Base-by-base conservation (phyloP, 2,113 vertebrate species). In the Hucho hucho region DNA sequence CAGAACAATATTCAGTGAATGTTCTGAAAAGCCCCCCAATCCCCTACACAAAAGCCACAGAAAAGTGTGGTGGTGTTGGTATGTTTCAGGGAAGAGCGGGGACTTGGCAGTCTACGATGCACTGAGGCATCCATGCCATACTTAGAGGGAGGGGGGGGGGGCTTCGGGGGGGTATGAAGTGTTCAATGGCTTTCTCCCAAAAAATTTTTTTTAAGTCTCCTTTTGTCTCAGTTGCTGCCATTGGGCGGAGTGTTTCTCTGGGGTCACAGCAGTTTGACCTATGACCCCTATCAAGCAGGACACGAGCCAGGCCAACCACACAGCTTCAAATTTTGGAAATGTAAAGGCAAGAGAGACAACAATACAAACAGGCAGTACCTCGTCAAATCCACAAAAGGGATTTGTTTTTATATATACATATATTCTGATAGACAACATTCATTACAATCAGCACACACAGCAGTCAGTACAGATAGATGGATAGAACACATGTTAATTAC, bases 1-100 rank as follows among this genome's bases (percentile, higher is more conserved):
- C 91, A 96, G 93, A 18, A 53, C 1, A 96, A 95, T 95, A 95
- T 95, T 95, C 92, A 95, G 89, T 95, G 94, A 94, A 95, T 89
- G 92, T 92, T 94, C 66, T 92, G 91, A 94, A 49, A 94, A 94
- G 91, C 93, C 89, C 93, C 95, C 93, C 32, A n/a, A n/a, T n/a
- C 29, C 28, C 29, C 13, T 5, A 1, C 94, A 77, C 76, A 83
- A 93, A 93, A 94, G 93, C 93, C 93, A 93, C 79, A 93, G 92
- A 86, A 95, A 88, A 93, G 89, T 84, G 83, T 89, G 93, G 72
- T 88, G 93, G 72, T 81, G 47, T 80, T 69, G 24, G 9, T 91
- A 67, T 46, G 29, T 67, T 43, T 90, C 92, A 93, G 88, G 89
- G 85, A 90, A 93, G 37, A 43, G 12, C 93, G 87, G 88, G 84